Evolutionary conservation across 2,797 vertebrate species (phyloP), one percentile per base, ranked within the genome.

Genomic region (Channallabes apus): DNA sequence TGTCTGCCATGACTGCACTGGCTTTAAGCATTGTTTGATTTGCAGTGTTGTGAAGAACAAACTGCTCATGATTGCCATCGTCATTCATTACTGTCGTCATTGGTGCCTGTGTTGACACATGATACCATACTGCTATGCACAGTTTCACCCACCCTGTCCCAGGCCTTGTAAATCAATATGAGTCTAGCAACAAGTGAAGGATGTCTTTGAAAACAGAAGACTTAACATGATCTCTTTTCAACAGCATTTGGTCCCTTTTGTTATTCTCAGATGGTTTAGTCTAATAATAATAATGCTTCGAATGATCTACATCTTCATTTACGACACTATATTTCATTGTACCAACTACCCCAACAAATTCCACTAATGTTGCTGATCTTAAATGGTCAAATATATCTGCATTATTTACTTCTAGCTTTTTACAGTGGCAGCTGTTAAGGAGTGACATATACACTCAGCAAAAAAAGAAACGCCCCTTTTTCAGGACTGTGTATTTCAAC

Each of bases 11-110:
- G 83, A 51, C 69, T n/a, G 24, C 32, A 79, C 62, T 27, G 75
- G 85, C 35, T 83, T 65, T 67, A 56, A 83, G 73, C 78, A 80
- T 82, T 88, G 87, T 82, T 86, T 80, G 78, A 75, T 65, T 80
- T 20, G 14, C 41, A 61, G 79, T 85, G 68, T 86, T 78, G 64
- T 62, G 8, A 41, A 64, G 68, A 86, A 84, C 79, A 71, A 71
- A 38, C 79, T 71, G 29, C 59, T 83, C 79, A 68, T 79, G 35
- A 38, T n/a, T 65, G 29, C 69, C 56, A 46, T 72, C 18, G 35
- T 56, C 67, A 65, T n/a, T 62, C 12, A 27, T 77, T 82, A 59
- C 80, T 68, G 35, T 58, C 29, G 8, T 80, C 79, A 82, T 64
- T 5, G 0, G 17, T 68, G 72, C 46, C 20, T 62, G 84, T 77